These are phyloP conservation scores for Erynnis tages DNA, from an alignment of 2,888 invertebrate genomes.

Conservation along the genomic window DNA sequence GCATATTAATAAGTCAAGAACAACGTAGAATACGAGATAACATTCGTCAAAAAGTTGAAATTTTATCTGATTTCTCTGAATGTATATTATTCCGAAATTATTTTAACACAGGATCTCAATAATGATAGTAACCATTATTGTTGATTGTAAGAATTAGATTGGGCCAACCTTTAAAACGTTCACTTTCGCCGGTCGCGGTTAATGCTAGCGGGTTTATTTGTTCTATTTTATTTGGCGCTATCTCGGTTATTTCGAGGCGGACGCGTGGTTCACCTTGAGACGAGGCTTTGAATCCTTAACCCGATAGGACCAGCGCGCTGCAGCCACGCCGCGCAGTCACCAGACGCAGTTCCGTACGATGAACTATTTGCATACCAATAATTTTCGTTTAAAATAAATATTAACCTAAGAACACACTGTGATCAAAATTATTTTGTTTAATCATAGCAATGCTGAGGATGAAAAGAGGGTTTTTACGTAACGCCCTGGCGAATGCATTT, in stretches of 20 bases:
- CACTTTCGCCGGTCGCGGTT: constrained; percentile 22
- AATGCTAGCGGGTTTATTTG: constrained; percentile 35
- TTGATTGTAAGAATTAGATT: not conserved
- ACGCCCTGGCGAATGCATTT: too few relatives aligned
- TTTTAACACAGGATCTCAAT: too few relatives aligned
- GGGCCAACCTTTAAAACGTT: constrained; percentile 1
- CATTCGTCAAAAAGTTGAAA: too few relatives aligned
- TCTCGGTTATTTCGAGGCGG: constrained; percentile 58
- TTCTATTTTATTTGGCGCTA: constrained; percentile 35
- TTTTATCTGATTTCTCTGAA: too few relatives aligned
- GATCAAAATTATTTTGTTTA: too few relatives aligned
- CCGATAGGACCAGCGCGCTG: constrained; percentile 26
- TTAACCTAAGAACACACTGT: not conserved
- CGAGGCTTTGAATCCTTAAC: constrained; percentile 46
- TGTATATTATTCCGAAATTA: too few relatives aligned
- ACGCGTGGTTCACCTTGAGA: constrained; percentile 61
- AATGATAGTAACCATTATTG: too few relatives aligned
- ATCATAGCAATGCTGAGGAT: too few relatives aligned
- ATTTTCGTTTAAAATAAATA: constrained; percentile 2
- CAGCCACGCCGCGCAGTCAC: constrained; percentile 3
- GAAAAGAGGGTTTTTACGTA: too few relatives aligned
- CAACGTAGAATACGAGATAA: too few relatives aligned
- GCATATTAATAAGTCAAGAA: too few relatives aligned
- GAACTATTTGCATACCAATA: constrained; percentile 21
- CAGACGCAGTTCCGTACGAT: constrained; percentile 18